Conservation (phyloP, 1,140 invertebrate species). For the Probaryconus sp. region DNA sequence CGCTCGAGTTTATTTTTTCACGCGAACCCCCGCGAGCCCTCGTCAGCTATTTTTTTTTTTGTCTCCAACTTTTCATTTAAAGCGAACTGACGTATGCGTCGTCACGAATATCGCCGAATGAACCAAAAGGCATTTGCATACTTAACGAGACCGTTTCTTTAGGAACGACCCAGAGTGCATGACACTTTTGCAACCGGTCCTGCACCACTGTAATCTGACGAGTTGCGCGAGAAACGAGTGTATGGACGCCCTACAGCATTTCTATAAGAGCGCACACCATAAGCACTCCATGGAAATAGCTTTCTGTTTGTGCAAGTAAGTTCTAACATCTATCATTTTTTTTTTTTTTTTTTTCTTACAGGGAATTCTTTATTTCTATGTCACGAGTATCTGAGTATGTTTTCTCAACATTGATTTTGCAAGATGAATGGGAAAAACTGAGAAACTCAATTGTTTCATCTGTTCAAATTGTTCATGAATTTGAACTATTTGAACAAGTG, state of each 20-base stretch:
- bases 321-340: conserved; percentile 49
- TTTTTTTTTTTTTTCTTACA: background rate
- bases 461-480: no score
- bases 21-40: background rate
- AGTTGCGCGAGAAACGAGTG: conserved; percentile 90
- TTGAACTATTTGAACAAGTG: no score
- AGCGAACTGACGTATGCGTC: conserved; percentile 11
- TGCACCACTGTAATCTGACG: conserved; percentile 87
- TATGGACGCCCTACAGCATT: conserved; percentile 90
- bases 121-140: conserved; percentile 42
- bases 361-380: no score
- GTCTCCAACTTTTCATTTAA: conserved; percentile 24
- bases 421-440: no score
- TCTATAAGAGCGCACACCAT: conserved; percentile 88
- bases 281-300: conserved; percentile 91
- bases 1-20: conserved; percentile 27
- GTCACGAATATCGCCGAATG: conserved; percentile 24
- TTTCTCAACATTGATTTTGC: no score
- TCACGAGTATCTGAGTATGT: no score
- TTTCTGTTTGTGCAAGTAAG: conserved; percentile 95
- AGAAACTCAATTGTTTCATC: no score
- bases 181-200: conserved; percentile 85
- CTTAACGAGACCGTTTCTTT: conserved; percentile 52
- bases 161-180: conserved; percentile 88
- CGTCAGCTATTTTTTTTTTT: conserved; percentile 1